Evolutionary conservation across 2,888 invertebrate species (phyloP), one percentile per base, ranked within the genome.

Genomic region (Keiferia lycopersicella): DNA sequence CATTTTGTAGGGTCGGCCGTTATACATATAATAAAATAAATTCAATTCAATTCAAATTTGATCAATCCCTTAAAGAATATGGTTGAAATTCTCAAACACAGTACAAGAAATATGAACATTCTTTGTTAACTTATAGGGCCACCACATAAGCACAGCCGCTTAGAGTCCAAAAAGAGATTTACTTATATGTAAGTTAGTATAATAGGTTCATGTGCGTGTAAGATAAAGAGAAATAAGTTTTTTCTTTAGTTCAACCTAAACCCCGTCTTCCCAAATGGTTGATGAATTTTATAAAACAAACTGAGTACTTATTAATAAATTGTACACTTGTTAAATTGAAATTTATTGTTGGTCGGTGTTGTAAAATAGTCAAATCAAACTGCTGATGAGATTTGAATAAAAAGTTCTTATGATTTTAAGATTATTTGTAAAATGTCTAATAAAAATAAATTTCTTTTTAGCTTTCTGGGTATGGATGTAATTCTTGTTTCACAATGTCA

Each of bases 191-290:
- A 16, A 45, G 14, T 53, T 26, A 2, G 20, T 26, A 14, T 26
- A 26, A n/a, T 20, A n/a, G 12, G 16, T 14, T 34, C 6, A 56
- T 6, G 26, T 11, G 11, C 22, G 12, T 18, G 22, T 58, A 58
- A 58, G 58, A 58, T 58, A 20, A 45, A 50, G 8, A 56, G 56
- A 56, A 16, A n/a, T 56, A 56, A 45, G 45, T 59, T 39, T 26
- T 20, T 14, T 26, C 41, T 60, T 60, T 7, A 34, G 60, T 60
- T 50, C n/a, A 11, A 30, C 61, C 66, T 70, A 77, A n/a, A 80
- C 71, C 77, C 77, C 72, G 87, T 87, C 87, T 88, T 87, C 88
- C 88, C 70, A 50, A 65, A 80, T 72, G 85, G 86, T 87, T 86
- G 82, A 81, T 82, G 77, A 81, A 74, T 56, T 56, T 56, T 8